Conservation (phyloP, 2,797 vertebrate genomes). For the Heteromormyrus szaboi region DNA sequence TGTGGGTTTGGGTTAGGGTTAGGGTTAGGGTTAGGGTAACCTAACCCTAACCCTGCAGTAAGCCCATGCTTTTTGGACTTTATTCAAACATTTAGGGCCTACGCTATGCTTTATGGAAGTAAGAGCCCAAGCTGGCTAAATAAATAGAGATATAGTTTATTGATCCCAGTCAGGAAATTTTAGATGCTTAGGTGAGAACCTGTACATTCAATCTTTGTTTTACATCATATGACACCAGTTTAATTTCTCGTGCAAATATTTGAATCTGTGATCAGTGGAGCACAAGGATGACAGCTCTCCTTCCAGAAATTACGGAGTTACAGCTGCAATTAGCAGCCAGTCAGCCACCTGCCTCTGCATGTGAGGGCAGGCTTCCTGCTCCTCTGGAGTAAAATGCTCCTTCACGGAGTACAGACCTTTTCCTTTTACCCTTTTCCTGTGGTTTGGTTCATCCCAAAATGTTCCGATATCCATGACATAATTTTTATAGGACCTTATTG, state of each 20-base stretch:
- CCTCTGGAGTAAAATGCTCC: not conserved
- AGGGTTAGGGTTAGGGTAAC: too few species aligned
- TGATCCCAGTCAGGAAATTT: not conserved
- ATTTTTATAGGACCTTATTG: not conserved
- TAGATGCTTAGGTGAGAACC: not conserved
- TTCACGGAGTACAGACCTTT: not conserved
- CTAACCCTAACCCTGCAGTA: not conserved
- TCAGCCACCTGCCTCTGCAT: not conserved
- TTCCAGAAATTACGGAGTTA: not conserved
- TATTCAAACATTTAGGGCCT: not conserved
- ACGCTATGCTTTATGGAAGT: not conserved
- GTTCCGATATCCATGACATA: not conserved
- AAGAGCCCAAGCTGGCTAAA: not conserved
- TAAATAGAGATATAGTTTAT: not conserved
- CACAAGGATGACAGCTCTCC: not conserved
- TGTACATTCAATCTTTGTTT: not conserved
- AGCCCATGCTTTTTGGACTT: not conserved
- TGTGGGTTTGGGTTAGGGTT: too few species aligned
- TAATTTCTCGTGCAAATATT: not conserved
- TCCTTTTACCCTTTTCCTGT: not conserved
- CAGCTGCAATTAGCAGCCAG: not conserved
- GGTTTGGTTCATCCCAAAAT: not conserved
- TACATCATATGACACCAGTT: not conserved
- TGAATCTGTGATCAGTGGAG: not conserved
- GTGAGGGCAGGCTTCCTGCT: not conserved